phyloP scores from a whole-genome alignment of 2,888 invertebrate genomes.

The Meganola albula region DNA sequence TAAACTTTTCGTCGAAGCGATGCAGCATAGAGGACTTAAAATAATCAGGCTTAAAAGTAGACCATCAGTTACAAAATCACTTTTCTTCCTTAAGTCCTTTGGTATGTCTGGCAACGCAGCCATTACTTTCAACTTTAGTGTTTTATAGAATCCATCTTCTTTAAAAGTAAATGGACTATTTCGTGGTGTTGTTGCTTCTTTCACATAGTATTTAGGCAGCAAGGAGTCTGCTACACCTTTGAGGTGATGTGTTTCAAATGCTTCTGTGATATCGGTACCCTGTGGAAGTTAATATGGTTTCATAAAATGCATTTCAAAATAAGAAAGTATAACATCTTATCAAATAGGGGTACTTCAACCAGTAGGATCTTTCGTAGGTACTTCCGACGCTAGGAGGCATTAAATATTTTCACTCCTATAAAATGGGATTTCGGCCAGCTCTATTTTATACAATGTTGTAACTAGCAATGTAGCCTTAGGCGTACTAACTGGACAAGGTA shows the following conservation, averaged over 20 bases:
- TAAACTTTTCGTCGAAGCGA: constrained; percentile 44
- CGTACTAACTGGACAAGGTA: no score
- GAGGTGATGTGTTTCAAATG: constrained; percentile 80
- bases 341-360: no score
- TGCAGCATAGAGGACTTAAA: constrained; percentile 44
- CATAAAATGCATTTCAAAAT: no score
- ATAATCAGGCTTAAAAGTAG: constrained; percentile 42
- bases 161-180: constrained; percentile 86
- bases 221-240: constrained; percentile 77
- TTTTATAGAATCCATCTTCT: constrained; percentile 86
- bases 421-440: no score
- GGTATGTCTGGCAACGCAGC: constrained; percentile 75
- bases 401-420: no score
- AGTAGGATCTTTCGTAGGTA: no score
- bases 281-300: no score
- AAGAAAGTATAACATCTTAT: no score
- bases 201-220: constrained; percentile 82
- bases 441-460: no score
- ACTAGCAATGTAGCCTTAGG: no score
- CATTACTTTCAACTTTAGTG: constrained; percentile 80
- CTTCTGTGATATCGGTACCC: constrained; percentile 82
- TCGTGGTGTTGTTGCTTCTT: constrained; percentile 79
- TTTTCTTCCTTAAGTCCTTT: constrained; percentile 43
- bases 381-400: no score
- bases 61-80: constrained; percentile 48